Evolutionary conservation across 2,797 vertebrate genomes (phyloP).

Genomic region (Mormyrus hasselquistii): DNA sequence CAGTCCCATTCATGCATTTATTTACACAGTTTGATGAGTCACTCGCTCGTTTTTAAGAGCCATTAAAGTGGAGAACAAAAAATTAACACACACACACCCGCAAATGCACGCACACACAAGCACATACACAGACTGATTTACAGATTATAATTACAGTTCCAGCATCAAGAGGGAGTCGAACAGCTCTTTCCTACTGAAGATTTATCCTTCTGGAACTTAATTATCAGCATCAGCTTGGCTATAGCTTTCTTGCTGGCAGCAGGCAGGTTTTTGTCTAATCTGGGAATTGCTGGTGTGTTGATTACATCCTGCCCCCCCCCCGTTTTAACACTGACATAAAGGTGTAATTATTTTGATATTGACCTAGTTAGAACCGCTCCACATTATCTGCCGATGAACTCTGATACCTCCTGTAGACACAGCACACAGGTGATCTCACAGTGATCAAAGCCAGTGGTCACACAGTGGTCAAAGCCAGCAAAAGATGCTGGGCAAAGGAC

Average conservation of each 20-base stretch:
- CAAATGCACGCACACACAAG: not conserved
- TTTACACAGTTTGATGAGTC: slow-evolving; percentile 29
- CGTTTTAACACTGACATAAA: not conserved
- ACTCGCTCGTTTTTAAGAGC: not conserved
- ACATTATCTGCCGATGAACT: not conserved
- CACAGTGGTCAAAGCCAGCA: not conserved
- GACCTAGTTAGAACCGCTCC: not conserved
- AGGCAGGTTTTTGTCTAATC: not conserved
- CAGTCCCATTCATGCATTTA: slow-evolving; percentile 23
- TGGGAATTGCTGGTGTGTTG: slow-evolving; percentile 9
- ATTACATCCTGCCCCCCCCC: not conserved
- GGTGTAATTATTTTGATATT: slow-evolving; percentile 19
- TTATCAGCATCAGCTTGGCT: slow-evolving; percentile 11
- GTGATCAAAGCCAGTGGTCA: too few relatives aligned
- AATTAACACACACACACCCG: not conserved
- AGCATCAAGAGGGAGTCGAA: not conserved
- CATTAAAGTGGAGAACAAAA: slow-evolving; percentile 13
- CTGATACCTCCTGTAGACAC: not conserved
- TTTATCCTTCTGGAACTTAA: slow-evolving; percentile 1
- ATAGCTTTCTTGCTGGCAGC: not conserved
- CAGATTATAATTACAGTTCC: slow-evolving; percentile 3
- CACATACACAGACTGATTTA: slow-evolving; percentile 10
- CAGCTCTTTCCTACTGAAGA: slow-evolving; percentile 10
- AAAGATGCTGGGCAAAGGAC: not conserved
- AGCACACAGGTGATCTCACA: not conserved